phyloP scores from a whole-genome alignment of 1,140 invertebrate species.

The Apis florea region DNA sequence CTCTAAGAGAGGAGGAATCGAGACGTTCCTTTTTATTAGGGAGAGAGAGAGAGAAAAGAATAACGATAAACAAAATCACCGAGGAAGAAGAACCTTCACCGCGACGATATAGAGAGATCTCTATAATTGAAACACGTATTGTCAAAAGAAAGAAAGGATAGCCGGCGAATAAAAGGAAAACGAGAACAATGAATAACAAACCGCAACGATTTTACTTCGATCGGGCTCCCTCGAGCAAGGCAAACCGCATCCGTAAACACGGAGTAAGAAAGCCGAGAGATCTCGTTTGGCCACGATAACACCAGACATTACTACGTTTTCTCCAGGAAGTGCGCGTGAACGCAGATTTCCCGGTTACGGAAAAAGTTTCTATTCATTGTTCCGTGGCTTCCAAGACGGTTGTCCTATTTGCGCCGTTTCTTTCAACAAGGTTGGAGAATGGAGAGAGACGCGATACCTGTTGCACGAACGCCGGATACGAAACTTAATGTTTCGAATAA shows the following conservation, averaged over 20 bases:
- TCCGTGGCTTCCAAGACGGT: conserved; percentile 47
- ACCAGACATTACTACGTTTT: conserved; percentile 19
- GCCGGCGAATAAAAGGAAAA: background rate
- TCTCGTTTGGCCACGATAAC: conserved; percentile 18
- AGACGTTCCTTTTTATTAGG: too few species aligned
- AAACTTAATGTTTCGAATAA: conserved; percentile 60
- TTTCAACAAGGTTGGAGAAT: conserved; percentile 53
- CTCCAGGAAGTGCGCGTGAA: conserved; percentile 23
- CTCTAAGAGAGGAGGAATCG: too few species aligned
- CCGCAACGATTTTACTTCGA: conserved; percentile 1
- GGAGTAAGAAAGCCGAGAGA: background rate
- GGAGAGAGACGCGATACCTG: conserved; percentile 65
- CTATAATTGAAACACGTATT: too few species aligned
- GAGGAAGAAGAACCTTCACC: too few species aligned
- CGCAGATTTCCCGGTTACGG: conserved; percentile 40
- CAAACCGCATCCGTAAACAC: conserved; percentile 1
- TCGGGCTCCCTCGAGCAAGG: background rate
- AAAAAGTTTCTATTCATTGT: conserved; percentile 70
- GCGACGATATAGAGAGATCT: too few species aligned
- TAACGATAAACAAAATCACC: too few species aligned
- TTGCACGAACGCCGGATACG: conserved; percentile 55
- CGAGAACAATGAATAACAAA: background rate
- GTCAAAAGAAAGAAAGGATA: background rate
- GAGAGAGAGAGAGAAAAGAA: too few species aligned
- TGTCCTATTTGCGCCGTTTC: conserved; percentile 62